phyloP scores from a whole-genome alignment of 2,113 vertebrate genomes.

The Ailuropoda melanoleuca region DNA sequence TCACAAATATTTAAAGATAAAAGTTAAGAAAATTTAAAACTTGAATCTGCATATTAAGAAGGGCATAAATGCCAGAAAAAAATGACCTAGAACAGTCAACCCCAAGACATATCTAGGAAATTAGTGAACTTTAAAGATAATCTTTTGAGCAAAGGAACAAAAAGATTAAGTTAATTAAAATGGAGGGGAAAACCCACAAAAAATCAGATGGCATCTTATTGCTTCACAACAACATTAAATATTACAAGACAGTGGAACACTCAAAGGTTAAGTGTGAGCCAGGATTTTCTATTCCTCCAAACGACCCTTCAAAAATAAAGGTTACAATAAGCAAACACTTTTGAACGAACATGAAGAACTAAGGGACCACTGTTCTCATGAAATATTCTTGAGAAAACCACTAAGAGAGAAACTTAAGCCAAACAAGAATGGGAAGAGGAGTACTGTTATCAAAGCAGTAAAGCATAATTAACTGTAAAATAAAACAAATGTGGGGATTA shows the following conservation, averaged over 20 bases:
- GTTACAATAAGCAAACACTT: not conserved
- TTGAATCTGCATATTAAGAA: not conserved
- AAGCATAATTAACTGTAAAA: not conserved
- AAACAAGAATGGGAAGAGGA: not conserved
- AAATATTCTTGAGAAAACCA: not conserved
- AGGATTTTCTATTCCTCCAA: not conserved
- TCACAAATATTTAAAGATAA: not conserved
- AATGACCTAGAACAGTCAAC: not conserved
- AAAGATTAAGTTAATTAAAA: slow-evolving; percentile 3
- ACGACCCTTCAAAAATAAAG: not conserved
- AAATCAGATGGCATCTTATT: not conserved
- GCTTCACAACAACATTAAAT: not conserved
- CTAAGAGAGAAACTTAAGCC: not conserved
- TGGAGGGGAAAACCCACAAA: not conserved
- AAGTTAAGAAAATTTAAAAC: not conserved
- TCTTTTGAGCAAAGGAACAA: not conserved
- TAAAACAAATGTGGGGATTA: not conserved
- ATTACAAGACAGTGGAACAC: not conserved
- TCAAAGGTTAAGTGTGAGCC: not conserved
- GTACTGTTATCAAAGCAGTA: not conserved
- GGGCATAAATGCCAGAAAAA: not conserved
- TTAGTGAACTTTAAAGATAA: not conserved
- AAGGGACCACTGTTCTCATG: not conserved
- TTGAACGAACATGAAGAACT: not conserved
- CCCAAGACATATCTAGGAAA: not conserved